Evolutionary conservation across 1,140 invertebrate genomes (phyloP), one percentile per base, ranked within the genome.

Genomic region (Lethocerus indicus): DNA sequence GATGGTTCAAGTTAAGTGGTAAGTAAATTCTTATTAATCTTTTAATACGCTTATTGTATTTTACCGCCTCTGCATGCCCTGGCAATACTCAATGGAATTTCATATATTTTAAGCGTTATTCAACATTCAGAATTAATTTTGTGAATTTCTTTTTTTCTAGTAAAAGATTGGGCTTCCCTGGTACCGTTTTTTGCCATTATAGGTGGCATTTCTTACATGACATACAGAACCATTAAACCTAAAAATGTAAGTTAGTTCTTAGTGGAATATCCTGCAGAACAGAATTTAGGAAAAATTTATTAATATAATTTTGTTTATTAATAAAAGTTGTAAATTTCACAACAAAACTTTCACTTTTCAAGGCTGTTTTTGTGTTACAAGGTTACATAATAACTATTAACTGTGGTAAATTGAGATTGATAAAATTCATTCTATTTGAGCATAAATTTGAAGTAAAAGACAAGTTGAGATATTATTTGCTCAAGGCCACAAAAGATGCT

Each of bases 1-100:
- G 83, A 57, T 85, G 81, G 81, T 86, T 87, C 60, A 74, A 72
- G 56, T 69, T 86, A 49, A 75, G 81, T 65, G 68, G 83, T 86
- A 72, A 53, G 54, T 41, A 25, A 5, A 13, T 42, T 46, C 23
- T 12, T 21, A 39, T 50, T 26, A 37, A 41, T 29, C 24, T 13
- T 26, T 41, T 1, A 28, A 32, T 32, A 27, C n/a, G 26, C 14
- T 13, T 23, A n/a, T 26, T 49, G 12, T 23, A 45, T 47, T 23
- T 51, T 40, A 16, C 23, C 37, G 24, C 18, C 20, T 29, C 6
- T 26, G 2, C 27, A 46, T 42, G 37, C 20, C 29, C 12, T 26
- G n/a, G 26, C 35, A 50, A 1, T 40, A 32, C 20, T 52, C 29
- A 28, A 32, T 26, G 7, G 23, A 12, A 24, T 13, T 14, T 45